These are phyloP conservation scores for Gallinago jamesoni DNA, from an alignment of 2,113 vertebrate species.

Conservation along the genomic window DNA sequence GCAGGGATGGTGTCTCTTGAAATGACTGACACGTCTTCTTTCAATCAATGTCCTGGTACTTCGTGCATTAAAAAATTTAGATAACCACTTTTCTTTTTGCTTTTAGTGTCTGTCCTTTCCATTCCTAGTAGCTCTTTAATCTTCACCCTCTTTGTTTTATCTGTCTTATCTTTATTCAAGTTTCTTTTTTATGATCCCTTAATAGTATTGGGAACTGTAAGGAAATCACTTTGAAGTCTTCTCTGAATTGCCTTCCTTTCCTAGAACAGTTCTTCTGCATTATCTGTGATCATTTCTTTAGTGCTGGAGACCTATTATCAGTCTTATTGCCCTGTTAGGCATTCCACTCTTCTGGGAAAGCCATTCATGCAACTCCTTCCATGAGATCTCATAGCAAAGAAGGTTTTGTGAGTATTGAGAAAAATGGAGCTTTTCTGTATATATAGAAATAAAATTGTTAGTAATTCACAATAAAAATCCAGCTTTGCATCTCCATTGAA, in stretches of 20 bases:
- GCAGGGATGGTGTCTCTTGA: not conserved
- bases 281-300: slow-evolving; percentile 13
- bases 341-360: not conserved
- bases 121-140: slow-evolving; percentile 34
- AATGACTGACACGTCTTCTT: not conserved
- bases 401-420: not conserved
- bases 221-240: slow-evolving; percentile 55
- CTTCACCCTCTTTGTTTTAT: slow-evolving; percentile 28
- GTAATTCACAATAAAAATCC: not conserved
- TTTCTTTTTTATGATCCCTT: slow-evolving; percentile 16
- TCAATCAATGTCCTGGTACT: not conserved
- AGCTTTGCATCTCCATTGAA: not conserved
- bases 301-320: not conserved
- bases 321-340: slow-evolving; percentile 6
- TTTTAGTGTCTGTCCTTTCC: not conserved
- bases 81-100: not conserved
- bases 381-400: not conserved
- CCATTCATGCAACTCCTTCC: not conserved
- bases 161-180: not conserved
- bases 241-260: not conserved
- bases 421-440: not conserved
- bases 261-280: slow-evolving; percentile 9
- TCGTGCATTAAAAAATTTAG: not conserved
- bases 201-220: slow-evolving; percentile 17
- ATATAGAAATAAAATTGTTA: not conserved